Evolutionary conservation across 2,888 invertebrate species (phyloP).

Genomic region (Mycalesis mineus): DNA sequence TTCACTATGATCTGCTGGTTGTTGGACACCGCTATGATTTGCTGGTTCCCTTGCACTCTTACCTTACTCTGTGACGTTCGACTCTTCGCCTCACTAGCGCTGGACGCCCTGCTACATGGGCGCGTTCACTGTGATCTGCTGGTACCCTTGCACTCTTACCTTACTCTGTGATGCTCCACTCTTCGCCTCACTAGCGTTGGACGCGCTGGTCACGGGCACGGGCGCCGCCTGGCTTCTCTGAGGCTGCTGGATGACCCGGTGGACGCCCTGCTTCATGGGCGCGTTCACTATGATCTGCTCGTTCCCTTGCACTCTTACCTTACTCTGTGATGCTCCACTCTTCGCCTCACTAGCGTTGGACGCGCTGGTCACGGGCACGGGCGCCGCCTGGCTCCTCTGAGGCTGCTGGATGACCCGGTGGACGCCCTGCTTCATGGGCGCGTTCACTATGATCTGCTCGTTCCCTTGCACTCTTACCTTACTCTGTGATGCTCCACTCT

Average conservation of each 20-base stretch:
- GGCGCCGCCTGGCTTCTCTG: constrained; percentile 49
- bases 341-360: no score
- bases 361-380: constrained; percentile 36
- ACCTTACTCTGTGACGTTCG: no score
- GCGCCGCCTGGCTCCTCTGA: constrained; percentile 48
- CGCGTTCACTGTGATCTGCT: no score
- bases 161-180: constrained; percentile 49
- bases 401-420: constrained; percentile 57
- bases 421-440: constrained; percentile 54
- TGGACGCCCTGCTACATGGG: no score
- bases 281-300: constrained; percentile 67
- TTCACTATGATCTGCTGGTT: constrained; percentile 68
- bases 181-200: constrained; percentile 45
- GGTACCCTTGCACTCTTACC: no score
- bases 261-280: constrained; percentile 53
- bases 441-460: constrained; percentile 64
- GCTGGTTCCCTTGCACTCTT: constrained; percentile 57
- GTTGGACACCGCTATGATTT: constrained; percentile 62
- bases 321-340: no score
- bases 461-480: constrained; percentile 45
- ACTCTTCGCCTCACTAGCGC: no score
- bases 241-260: constrained; percentile 54
- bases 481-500: constrained; percentile 50
- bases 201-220: constrained; percentile 36
- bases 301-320: constrained; percentile 49